These are phyloP conservation scores for Melanophora roralis DNA, from an alignment of 2,888 invertebrate genomes.

Conservation along the genomic window DNA sequence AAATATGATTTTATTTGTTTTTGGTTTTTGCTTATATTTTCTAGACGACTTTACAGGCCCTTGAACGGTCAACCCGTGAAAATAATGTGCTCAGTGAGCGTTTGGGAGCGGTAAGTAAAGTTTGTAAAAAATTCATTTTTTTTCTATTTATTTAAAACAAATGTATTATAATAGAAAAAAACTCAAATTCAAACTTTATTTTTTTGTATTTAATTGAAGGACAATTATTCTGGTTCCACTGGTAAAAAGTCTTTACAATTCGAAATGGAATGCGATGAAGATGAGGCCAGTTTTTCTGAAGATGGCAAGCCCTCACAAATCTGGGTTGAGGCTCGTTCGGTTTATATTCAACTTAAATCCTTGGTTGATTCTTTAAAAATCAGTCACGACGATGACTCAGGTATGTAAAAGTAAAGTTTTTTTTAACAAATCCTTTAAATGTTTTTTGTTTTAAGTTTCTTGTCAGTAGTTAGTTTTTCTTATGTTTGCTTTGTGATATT, in stretches of 20 bases:
- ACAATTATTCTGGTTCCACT: conserved; percentile 71
- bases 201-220: too few relatives aligned
- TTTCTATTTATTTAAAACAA: too few relatives aligned
- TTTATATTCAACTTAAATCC: conserved; percentile 85
- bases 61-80: conserved; percentile 84
- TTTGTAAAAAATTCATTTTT: not conserved
- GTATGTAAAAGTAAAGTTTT: conserved; percentile 70
- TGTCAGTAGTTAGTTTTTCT: conserved; percentile 44
- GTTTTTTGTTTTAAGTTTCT: not conserved
- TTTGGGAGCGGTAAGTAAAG: conserved; percentile 80
- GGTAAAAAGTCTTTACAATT: conserved; percentile 86
- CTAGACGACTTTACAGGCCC: conserved; percentile 81
- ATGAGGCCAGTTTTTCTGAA: conserved; percentile 78
- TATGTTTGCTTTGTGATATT: conserved; percentile 42
- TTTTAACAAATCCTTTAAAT: not conserved
- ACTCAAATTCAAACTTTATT: conserved; percentile 4
- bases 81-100: conserved; percentile 85
- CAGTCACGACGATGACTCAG: conserved; percentile 86
- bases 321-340: conserved; percentile 83
- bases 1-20: too few relatives aligned
- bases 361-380: conserved; percentile 86
- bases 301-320: conserved; percentile 78
- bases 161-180: too few relatives aligned
- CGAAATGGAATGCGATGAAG: conserved; percentile 91
- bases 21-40: not conserved